Conservation (phyloP, 1,140 invertebrate genomes). For the Lepidostoma basale region DNA sequence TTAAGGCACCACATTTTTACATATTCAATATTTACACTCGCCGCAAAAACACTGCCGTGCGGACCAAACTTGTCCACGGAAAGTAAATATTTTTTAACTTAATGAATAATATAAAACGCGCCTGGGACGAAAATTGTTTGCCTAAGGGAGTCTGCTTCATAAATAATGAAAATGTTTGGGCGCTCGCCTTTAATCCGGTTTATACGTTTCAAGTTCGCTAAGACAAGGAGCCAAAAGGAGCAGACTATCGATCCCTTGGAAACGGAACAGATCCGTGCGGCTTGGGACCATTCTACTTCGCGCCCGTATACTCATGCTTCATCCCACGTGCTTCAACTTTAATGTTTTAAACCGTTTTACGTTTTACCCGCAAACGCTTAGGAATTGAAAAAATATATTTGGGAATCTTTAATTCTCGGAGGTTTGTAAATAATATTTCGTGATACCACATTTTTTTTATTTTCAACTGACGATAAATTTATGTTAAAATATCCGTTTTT, state of each 20-base stretch:
- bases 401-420: too few relatives aligned
- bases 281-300: too few relatives aligned
- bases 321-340: too few relatives aligned
- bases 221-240: not conserved
- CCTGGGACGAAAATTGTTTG: slow-evolving; percentile 9
- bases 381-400: too few relatives aligned
- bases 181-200: not conserved
- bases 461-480: too few relatives aligned
- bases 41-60: not conserved
- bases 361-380: too few relatives aligned
- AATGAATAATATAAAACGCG: slow-evolving; percentile 13
- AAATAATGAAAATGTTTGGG: slow-evolving; percentile 11
- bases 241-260: too few relatives aligned
- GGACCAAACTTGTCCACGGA: not conserved
- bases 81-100: slow-evolving; percentile 12
- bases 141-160: slow-evolving; percentile 10
- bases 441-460: too few relatives aligned
- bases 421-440: too few relatives aligned
- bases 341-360: too few relatives aligned
- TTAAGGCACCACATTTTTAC: not conserved
- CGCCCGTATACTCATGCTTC: too few relatives aligned
- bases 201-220: not conserved
- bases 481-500: too few relatives aligned
- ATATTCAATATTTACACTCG: not conserved
- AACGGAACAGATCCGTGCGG: not conserved